Evolutionary conservation across 2,113 vertebrate species (phyloP).

Genomic region (Sapayoa aenigma): DNA sequence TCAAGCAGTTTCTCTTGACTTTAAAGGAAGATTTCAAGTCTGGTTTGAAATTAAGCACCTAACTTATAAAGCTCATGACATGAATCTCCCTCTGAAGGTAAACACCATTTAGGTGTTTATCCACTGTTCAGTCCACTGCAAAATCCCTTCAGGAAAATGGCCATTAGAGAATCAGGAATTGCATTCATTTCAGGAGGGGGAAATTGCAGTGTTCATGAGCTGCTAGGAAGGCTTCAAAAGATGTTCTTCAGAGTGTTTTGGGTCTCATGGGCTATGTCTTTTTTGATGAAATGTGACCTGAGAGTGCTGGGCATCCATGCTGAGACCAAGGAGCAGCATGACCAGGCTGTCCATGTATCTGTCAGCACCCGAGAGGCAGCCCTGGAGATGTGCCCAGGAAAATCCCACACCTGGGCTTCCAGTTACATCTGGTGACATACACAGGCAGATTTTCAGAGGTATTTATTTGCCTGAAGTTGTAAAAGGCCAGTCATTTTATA

Average conservation of each 20-base stretch:
- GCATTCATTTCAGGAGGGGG: not conserved
- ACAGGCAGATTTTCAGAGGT: not conserved
- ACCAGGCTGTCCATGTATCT: not conserved
- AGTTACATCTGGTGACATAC: not conserved
- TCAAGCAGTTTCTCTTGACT: not conserved
- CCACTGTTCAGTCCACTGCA: not conserved
- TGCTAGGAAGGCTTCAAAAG: not conserved
- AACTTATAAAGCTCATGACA: not conserved
- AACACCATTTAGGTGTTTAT: not conserved
- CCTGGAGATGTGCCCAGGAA: not conserved
- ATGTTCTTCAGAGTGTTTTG: accelerated
- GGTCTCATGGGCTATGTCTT: not conserved
- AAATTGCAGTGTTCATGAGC: not conserved
- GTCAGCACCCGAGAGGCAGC: not conserved
- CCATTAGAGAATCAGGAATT: not conserved
- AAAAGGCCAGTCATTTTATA: not conserved
- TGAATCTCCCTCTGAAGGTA: not conserved
- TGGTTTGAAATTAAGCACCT: not conserved
- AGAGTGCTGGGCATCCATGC: not conserved
- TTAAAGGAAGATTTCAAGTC: not conserved
- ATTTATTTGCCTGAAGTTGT: not conserved
- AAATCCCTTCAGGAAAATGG: not conserved
- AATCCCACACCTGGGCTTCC: not conserved
- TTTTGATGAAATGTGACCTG: not conserved
- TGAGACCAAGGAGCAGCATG: too few species aligned